A percentile compares a stretch with the other conserved stretches of the same genome.
These are phyloP conservation scores for Phthorimaea operculella DNA, from an alignment of 1,140 invertebrate species.

Conservation along the genomic window DNA sequence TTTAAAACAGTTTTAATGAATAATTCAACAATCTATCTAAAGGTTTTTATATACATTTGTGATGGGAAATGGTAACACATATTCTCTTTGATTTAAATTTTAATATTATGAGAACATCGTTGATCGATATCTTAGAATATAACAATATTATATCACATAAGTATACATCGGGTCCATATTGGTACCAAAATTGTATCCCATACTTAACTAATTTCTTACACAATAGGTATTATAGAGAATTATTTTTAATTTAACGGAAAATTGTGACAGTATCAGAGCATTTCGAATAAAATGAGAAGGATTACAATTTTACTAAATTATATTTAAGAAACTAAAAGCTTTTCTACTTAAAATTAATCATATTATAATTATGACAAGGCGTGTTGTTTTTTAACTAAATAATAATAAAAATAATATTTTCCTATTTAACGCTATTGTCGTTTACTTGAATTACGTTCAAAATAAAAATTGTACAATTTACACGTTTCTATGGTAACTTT, in stretches of 20 bases:
- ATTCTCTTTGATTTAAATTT: constrained; percentile 20
- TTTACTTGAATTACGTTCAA: constrained; percentile 2
- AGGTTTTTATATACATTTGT: constrained; percentile 44
- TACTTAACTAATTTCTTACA: too few relatives aligned
- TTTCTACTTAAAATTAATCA: constrained; percentile 33
- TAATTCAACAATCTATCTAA: constrained; percentile 51
- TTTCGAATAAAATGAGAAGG: constrained; percentile 2
- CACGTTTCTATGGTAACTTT: constrained; percentile 25
- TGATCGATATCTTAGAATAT: not conserved
- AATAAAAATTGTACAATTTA: constrained; percentile 24
- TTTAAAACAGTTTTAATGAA: constrained; percentile 19
- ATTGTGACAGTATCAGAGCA: not conserved
- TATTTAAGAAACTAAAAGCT: constrained; percentile 21
- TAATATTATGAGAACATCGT: not conserved
- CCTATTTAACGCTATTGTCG: not conserved
- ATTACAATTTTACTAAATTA: constrained; percentile 20
- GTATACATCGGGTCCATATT: too few relatives aligned
- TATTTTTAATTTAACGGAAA: not conserved
- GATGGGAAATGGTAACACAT: constrained; percentile 46
- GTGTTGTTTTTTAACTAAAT: constrained; percentile 4
- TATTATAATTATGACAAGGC: constrained; percentile 27
- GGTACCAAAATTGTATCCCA: too few relatives aligned
- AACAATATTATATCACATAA: not conserved
- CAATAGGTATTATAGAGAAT: not conserved
- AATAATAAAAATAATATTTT: constrained; percentile 6